These are phyloP conservation scores for Enoplolaimus lenunculus DNA, from an alignment of 2,888 invertebrate genomes.

Conservation along the genomic window DNA sequence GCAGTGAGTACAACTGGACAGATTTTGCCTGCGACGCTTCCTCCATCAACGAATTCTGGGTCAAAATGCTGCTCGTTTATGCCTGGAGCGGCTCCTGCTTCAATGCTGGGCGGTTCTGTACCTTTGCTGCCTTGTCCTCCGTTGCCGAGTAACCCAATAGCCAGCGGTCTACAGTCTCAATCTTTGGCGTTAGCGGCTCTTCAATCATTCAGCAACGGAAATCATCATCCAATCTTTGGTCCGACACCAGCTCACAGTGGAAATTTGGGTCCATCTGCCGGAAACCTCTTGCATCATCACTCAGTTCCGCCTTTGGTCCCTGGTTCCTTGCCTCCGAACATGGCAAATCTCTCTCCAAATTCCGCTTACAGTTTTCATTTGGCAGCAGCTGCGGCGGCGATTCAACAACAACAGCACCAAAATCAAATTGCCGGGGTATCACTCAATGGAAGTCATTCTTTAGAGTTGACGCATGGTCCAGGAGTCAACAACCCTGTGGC, in stretches of 20 bases:
- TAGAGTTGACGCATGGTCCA: not conserved
- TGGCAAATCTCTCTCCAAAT: slow-evolving; percentile 6
- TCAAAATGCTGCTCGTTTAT: slow-evolving; percentile 9
- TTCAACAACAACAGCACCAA: slow-evolving; percentile 26
- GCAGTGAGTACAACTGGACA: not conserved
- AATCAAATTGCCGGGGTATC: slow-evolving; percentile 21
- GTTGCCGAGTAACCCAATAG: too few relatives aligned
- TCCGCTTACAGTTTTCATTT: not conserved
- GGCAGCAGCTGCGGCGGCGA: not conserved
- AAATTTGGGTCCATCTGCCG: too few relatives aligned
- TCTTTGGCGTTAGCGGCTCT: too few relatives aligned
- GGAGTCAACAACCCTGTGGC: not conserved
- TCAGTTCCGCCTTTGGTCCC: too few relatives aligned
- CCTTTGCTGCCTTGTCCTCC: too few relatives aligned
- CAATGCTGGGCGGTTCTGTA: too few relatives aligned
- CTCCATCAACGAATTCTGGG: not conserved
- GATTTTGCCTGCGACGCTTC: slow-evolving; percentile 9
- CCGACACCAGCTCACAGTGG: not conserved
- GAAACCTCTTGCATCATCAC: too few relatives aligned
- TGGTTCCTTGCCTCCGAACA: not conserved
- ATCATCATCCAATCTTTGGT: too few relatives aligned
- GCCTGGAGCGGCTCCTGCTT: too few relatives aligned
- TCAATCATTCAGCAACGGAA: too few relatives aligned
- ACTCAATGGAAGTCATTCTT: not conserved
- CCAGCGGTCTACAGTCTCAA: too few relatives aligned